phyloP scores from a whole-genome alignment of 1,140 invertebrate genomes.

The Parapsyche elsis region DNA sequence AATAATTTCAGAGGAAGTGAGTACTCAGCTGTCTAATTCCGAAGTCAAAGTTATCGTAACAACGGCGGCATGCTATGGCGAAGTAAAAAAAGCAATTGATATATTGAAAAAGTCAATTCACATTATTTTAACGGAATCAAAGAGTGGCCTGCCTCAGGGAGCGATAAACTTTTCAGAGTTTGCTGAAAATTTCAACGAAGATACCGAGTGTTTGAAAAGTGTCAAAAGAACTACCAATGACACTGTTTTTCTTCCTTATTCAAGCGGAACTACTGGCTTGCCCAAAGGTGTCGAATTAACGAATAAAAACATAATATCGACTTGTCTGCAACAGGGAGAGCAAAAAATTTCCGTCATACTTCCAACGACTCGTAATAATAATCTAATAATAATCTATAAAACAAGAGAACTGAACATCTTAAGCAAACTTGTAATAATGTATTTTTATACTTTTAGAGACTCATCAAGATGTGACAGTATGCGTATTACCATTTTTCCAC shows the following conservation, averaged over 20 bases:
- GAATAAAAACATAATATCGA: constrained; percentile 73
- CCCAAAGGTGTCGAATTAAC: constrained; percentile 90
- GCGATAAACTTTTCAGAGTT: constrained; percentile 72
- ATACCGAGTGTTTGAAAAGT: constrained; percentile 64
- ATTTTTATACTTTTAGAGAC: constrained; percentile 59
- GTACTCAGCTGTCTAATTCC: constrained; percentile 74
- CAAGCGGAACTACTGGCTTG: constrained; percentile 89
- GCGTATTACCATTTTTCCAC: constrained; percentile 86
- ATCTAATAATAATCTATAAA: constrained; percentile 1
- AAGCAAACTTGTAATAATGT: too few species aligned
- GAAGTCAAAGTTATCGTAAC: constrained; percentile 77
- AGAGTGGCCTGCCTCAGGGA: constrained; percentile 61
- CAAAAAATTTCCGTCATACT: constrained; percentile 59
- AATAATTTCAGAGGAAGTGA: constrained; percentile 84
- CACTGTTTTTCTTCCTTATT: constrained; percentile 72
- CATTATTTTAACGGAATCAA: constrained; percentile 67
- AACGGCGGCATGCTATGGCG: constrained; percentile 66
- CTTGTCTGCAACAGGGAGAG: constrained; percentile 65
- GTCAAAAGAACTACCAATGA: constrained; percentile 64
- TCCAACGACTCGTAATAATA: constrained; percentile 58
- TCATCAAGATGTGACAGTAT: constrained; percentile 70
- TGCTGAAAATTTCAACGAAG: constrained; percentile 61
- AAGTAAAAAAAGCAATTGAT: constrained; percentile 64
- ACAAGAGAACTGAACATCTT: too few species aligned
- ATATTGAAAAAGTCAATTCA: constrained; percentile 65